Evolutionary conservation across 2,797 vertebrate genomes (phyloP).

Genomic region (Schizothorax lantsangensis): DNA sequence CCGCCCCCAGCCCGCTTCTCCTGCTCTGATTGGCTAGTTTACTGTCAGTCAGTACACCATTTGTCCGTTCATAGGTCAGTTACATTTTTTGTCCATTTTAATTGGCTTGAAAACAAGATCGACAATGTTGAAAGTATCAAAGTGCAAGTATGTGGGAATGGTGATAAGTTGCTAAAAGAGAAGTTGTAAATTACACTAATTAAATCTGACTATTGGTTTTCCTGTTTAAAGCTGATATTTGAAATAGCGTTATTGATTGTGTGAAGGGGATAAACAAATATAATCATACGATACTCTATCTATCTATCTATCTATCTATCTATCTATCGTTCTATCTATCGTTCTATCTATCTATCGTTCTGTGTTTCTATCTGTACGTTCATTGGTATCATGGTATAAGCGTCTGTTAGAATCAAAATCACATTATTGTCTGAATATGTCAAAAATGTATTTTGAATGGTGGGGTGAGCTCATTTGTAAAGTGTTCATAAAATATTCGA

Average conservation of each 20-base stretch:
- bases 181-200: not conserved
- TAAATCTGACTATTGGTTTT: slow-evolving; percentile 1
- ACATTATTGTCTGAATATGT: not conserved
- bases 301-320: not conserved
- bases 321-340: not conserved
- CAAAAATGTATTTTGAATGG: not conserved
- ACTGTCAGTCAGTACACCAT: not conserved
- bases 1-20: slow-evolving; percentile 44
- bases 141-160: slow-evolving; percentile 8
- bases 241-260: not conserved
- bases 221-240: not conserved
- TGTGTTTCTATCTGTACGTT: not conserved
- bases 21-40: slow-evolving; percentile 34
- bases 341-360: rapidly evolving
- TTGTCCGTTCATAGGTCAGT: slow-evolving; percentile 44
- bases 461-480: not conserved
- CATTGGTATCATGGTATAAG: not conserved
- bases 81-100: slow-evolving; percentile 25
- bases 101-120: slow-evolving; percentile 49
- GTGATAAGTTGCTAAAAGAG: not conserved
- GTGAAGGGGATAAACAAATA: not conserved
- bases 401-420: not conserved
- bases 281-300: not conserved
- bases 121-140: slow-evolving; percentile 33
- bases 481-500: not conserved